These are phyloP conservation scores for Sylvilagus bachmani DNA, from an alignment of 2,113 vertebrate species.

Conservation along the genomic window DNA sequence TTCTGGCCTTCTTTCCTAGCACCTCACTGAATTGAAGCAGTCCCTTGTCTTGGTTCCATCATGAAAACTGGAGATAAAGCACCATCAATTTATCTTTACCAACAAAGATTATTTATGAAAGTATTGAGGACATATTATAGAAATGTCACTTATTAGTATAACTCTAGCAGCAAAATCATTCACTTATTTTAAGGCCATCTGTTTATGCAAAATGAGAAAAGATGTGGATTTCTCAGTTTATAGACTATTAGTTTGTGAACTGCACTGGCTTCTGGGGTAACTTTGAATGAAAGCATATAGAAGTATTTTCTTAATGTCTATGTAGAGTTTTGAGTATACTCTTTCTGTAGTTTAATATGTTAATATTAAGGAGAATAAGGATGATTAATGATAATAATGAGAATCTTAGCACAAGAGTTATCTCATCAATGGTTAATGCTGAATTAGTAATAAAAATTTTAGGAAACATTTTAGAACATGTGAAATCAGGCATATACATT, in stretches of 20 bases:
- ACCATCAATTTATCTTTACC: background rate
- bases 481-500: background rate
- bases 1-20: background rate
- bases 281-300: background rate
- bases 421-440: background rate
- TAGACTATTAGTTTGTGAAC: background rate
- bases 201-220: constrained; percentile 16
- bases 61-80: constrained; percentile 4
- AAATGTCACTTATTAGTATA: background rate
- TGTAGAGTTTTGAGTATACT: background rate
- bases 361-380: background rate
- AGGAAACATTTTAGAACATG: background rate
- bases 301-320: background rate
- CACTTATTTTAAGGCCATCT: constrained; percentile 1
- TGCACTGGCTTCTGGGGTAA: background rate
- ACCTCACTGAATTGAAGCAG: background rate
- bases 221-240: background rate
- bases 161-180: background rate
- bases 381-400: background rate
- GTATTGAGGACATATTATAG: background rate
- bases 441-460: background rate
- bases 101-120: constrained; percentile 36
- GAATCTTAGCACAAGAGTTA: background rate
- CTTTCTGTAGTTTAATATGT: background rate
- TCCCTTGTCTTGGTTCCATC: background rate